Evolutionary conservation across 1,140 invertebrate species (phyloP), one percentile per base, ranked within the genome.

Genomic region (Bombus polaris): DNA sequence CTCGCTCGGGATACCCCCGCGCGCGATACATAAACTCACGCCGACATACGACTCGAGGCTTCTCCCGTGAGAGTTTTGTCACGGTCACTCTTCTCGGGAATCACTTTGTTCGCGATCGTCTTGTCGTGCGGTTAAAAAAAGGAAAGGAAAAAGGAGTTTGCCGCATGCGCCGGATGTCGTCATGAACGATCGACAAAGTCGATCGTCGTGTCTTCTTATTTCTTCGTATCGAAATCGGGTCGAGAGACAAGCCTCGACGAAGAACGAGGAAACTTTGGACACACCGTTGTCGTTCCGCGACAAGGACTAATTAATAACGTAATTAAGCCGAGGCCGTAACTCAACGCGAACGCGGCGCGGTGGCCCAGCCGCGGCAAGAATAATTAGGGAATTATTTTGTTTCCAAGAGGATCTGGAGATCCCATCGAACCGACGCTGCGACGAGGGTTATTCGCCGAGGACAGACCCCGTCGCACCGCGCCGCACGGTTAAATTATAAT

Each of bases 331-430:
- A 35, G 77, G 84, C 87, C 86, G 91, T 93, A 92, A 93, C 78
- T 93, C 88, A 91, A 83, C 75, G 75, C 83, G 70, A 74, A 25
- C 81, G 70, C 74, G 57, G 37, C 75, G 28, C 39, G 44, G 18
- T 28, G 74, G 53, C 70, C 59, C 32, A 53, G 71, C 39, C 75
- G 70, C 72, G 82, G 81, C 86, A 89, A 84, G 88, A 93, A 91
- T 94, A 94, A 94, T 94, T 93, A 92, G 88, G 91, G 92, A 93
- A 94, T 94, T 91, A 93, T 93, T 93, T 93, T 90, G 90, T 94
- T 93, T 88, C 88, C 85, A 89, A 89, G 72, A 81, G 87, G 84
- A 92, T 88, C 88, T 89, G 83, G 73, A 83, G 93, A 93, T 92
- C 87, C 81, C 87, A 93, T 92, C 91, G 91, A 77, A 76, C 59